Base-by-base conservation (phyloP, 2,888 invertebrate species). In the Lordiphosa fenestrarum region DNA sequence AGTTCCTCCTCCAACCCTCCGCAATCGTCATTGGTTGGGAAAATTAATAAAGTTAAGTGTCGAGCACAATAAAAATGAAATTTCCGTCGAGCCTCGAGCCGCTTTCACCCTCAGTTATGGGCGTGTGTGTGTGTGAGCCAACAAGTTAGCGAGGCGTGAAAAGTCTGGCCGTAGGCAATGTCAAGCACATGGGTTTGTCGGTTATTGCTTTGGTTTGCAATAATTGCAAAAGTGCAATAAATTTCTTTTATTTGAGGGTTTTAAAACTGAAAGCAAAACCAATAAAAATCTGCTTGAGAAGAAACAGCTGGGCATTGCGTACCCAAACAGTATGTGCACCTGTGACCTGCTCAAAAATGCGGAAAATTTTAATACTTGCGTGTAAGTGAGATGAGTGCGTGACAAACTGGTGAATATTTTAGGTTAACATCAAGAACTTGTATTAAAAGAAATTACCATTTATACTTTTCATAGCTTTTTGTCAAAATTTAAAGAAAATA, bases 41-140 rank as follows among this genome's bases (percentile, higher is more conserved):
- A 84, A 80, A 80, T 80, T 80, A 80, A 80, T 80, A 80, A 80
- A 84, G 84, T 84, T 80, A 84, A 80, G 80, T 80, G 80, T 80
- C 75, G 84, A 67, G 73, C 72, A 70, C 82, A 84, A 84, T 80
- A 80, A 80, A 84, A 80, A 74, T 69, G 67, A 59, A 72, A 72
- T 80, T 82, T 51, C 63, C 61, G 57, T 19, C 40, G 42, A 47
- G 56, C 54, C 69, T 46, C 39, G 30, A 53, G 66, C 58, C 40
- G 46, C 5, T 38, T 38, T 21, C 30, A 21, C 37, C 46, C 51
- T 25, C 33, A 19, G n/a, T 13, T 51, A 12, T 42, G 44, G 1
- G 19, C 2, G 19, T 19, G 4, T 15, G 19, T 44, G 47, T 37
- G 37, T 15, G 37, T 30, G 48, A 25, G 50, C 12, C 56, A 55